Conservation (phyloP, 2,113 vertebrate genomes). For the Sula dactylatra region DNA sequence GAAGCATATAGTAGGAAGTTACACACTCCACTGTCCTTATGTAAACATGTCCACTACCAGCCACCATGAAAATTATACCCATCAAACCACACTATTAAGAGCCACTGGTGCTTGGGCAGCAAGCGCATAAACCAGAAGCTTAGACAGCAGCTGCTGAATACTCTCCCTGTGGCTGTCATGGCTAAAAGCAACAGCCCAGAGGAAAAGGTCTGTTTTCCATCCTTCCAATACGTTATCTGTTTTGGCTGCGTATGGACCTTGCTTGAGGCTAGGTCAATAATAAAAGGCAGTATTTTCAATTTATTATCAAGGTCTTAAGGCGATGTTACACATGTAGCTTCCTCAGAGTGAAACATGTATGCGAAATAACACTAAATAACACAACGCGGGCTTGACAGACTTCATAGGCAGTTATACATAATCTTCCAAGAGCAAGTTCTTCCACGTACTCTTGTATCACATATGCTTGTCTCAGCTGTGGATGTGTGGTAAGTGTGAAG, state of each 20-base stretch:
- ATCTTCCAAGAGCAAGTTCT: not conserved
- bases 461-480: not conserved
- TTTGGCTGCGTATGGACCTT: not conserved
- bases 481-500: not conserved
- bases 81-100: not conserved
- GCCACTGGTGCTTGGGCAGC: not conserved
- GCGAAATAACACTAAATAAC: not conserved
- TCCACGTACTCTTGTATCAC: not conserved
- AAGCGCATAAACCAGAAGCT: not conserved
- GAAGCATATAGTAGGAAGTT: not conserved
- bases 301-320: not conserved
- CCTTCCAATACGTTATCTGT: not conserved
- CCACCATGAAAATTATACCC: not conserved
- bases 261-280: not conserved
- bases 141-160: not conserved
- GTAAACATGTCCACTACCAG: not conserved
- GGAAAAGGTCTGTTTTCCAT: not conserved
- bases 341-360: not conserved
- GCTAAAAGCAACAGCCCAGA: not conserved
- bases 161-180: not conserved
- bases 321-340: not conserved
- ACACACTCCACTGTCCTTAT: not conserved
- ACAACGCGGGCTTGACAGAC: not conserved
- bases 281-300: not conserved
- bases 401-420: not conserved